These are phyloP conservation scores for Prionchulus punctatus DNA, from an alignment of 2,888 invertebrate genomes.

Conservation along the genomic window DNA sequence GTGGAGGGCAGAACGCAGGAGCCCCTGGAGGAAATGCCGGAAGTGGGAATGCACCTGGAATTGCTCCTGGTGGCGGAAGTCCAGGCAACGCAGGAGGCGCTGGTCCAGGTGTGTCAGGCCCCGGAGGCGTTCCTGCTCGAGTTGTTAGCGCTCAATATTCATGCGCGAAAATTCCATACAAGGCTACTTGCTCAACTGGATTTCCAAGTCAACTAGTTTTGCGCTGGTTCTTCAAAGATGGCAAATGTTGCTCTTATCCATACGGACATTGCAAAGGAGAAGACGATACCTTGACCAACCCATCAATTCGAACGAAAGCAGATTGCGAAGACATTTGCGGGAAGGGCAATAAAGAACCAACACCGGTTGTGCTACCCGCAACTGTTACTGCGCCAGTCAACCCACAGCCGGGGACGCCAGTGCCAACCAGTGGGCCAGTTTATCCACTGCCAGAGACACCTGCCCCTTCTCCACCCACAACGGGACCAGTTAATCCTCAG, in stretches of 20 bases:
- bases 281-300: neutral
- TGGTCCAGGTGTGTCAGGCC: neutral
- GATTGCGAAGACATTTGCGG: slow-evolving; percentile 4
- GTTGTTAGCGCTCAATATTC: neutral
- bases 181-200: neutral
- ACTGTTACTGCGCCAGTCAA: no score
- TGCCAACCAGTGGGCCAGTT: no score
- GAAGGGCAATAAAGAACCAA: no score
- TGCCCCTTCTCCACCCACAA: no score
- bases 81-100: no score
- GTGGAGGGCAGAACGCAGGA: neutral
- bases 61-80: no score
- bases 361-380: no score
- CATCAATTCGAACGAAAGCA: neutral
- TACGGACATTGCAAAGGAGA: slow-evolving; percentile 5
- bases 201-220: neutral
- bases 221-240: slow-evolving; percentile 1
- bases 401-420: no score
- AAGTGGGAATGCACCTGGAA: neutral
- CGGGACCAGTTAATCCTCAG: no score
- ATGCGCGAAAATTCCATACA: neutral
- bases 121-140: neutral
- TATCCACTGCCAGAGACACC: no score
- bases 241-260: slow-evolving; percentile 4
- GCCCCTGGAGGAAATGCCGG: neutral